A percentile compares a stretch with the other conserved stretches of the same genome.
Evolutionary conservation across 2,797 vertebrate genomes (phyloP).

Genomic region (Rhinella marina): DNA sequence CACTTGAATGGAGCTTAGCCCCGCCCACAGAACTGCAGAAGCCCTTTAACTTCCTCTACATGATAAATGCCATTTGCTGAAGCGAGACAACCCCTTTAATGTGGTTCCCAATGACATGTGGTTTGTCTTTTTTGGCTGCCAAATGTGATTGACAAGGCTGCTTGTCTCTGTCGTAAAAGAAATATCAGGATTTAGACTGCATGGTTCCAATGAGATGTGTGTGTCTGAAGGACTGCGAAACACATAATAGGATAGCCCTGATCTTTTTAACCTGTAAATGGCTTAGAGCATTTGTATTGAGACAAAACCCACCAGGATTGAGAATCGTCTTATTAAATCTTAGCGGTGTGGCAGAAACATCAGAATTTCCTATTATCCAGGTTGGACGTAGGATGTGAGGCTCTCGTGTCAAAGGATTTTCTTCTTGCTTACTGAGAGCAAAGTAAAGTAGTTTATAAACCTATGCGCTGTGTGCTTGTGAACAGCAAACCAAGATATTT

Average conservation of each 20-base stretch:
- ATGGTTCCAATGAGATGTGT: not conserved
- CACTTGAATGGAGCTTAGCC: too few relatives aligned
- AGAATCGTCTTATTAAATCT: constrained; percentile 15
- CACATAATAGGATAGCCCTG: constrained; percentile 1
- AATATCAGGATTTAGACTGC: not conserved
- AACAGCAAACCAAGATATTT: not conserved
- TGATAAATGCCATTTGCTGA: too few relatives aligned
- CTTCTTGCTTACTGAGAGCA: not conserved
- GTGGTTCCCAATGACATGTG: not conserved
- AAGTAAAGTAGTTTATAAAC: not conserved
- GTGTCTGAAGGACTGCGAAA: not conserved
- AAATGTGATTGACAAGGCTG: not conserved
- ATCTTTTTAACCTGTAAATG: constrained; percentile 29
- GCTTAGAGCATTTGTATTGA: not conserved
- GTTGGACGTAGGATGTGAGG: not conserved
- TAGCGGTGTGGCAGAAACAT: not conserved
- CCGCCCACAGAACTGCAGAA: too few relatives aligned
- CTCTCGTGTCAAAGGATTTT: not conserved
- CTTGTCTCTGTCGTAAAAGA: not conserved
- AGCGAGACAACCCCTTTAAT: too few relatives aligned
- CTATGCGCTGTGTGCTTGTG: not conserved
- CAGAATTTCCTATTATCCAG: not conserved
- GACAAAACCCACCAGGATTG: not conserved
- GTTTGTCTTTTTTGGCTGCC: not conserved
- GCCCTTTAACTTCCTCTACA: too few relatives aligned